Percentiles rank a stretch among this genome's conserved stretches.
phyloP scores from a whole-genome alignment of 2,797 vertebrate species.

The Megalops cyprinoides region DNA sequence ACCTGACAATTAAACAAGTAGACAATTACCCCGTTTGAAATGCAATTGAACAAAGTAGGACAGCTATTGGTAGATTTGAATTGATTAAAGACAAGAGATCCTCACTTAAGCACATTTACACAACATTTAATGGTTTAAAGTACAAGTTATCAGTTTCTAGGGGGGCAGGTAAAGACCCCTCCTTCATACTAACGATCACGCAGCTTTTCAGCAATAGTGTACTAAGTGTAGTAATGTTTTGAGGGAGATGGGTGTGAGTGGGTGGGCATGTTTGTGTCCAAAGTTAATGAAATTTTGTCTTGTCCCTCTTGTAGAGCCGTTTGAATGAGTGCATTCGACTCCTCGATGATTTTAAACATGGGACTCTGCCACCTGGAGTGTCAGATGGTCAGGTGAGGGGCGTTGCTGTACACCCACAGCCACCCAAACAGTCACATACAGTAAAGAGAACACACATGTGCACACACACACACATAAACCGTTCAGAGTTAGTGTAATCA shows the following conservation, averaged over 20 bases:
- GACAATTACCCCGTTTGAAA: no score
- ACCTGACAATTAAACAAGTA: no score
- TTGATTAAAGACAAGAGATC: no score
- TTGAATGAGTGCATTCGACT: constrained; percentile 85
- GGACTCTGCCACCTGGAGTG: constrained; percentile 76
- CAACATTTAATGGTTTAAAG: no score
- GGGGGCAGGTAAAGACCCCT: no score
- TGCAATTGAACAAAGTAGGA: no score
- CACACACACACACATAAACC: not conserved
- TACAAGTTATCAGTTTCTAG: no score
- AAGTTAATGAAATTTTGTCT: not conserved
- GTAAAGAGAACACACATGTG: not conserved
- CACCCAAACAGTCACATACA: not conserved
- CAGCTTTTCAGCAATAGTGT: not conserved
- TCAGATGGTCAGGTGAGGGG: constrained; percentile 83
- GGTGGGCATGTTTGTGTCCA: not conserved
- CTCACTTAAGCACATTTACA: no score
- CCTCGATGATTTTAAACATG: constrained; percentile 79
- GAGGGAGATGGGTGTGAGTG: not conserved
- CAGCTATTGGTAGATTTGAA: no score
- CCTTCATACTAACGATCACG: not conserved
- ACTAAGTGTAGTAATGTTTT: not conserved
- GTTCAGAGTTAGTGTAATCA: no score
- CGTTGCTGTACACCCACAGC: not conserved
- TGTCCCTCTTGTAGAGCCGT: constrained; percentile 67